Conservation (phyloP, 35 echinoderm and acorn worm genomes). For the Eucidaris tribuloides region DNA sequence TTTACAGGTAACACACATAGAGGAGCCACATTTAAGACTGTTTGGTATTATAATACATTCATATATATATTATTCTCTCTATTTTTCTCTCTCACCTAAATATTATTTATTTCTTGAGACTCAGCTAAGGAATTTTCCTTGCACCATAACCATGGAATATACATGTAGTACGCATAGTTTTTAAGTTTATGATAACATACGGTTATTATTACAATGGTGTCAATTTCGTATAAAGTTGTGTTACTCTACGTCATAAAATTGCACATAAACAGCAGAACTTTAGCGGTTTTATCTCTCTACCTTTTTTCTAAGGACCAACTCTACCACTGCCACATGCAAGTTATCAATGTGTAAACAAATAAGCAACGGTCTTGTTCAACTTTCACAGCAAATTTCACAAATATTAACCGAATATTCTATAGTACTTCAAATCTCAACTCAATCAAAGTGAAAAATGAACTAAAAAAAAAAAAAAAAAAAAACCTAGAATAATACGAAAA, state of each 20-base stretch:
- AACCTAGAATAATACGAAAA: too few species aligned
- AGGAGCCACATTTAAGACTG: conserved; percentile 10
- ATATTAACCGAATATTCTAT: too few species aligned
- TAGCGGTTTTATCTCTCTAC: neutral
- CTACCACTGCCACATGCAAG: neutral
- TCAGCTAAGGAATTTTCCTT: neutral
- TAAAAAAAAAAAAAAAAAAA: too few species aligned
- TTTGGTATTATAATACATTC: conserved; percentile 37
- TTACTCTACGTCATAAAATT: conserved; percentile 16
- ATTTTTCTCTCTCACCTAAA: conserved; percentile 16
- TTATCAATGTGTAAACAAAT: neutral
- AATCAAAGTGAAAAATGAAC: too few species aligned
- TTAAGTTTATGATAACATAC: conserved; percentile 17
- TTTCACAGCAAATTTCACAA: neutral
- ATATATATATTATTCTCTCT: conserved; percentile 38
- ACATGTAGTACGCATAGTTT: neutral
- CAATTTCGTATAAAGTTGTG: conserved; percentile 1
- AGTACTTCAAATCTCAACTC: too few species aligned
- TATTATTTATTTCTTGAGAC: conserved; percentile 2
- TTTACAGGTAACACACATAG: conserved; percentile 1
- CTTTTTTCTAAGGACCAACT: neutral
- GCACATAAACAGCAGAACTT: neutral
- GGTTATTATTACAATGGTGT: neutral
- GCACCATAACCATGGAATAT: conserved; percentile 25
- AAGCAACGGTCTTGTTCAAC: neutral